phyloP scores from a whole-genome alignment of 2,888 invertebrate genomes.

The Zeuzera pyrina region DNA sequence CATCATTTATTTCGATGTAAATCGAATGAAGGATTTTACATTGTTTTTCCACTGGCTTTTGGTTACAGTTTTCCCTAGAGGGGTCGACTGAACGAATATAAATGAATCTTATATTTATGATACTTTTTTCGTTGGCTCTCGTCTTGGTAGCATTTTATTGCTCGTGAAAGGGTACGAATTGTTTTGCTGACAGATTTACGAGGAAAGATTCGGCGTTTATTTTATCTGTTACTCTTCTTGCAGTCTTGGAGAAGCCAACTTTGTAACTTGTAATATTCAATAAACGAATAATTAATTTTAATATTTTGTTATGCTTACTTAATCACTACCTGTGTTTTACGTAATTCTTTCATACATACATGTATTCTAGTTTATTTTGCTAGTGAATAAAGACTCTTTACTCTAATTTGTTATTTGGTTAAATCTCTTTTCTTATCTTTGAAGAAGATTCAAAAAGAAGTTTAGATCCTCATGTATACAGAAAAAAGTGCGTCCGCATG shows the following conservation, averaged over 20 bases:
- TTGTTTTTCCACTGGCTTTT: constrained; percentile 36
- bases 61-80: constrained; percentile 47
- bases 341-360: too few relatives aligned
- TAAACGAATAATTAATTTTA: too few relatives aligned
- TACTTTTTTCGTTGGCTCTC: constrained; percentile 63
- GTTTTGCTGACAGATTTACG: constrained; percentile 72
- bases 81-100: constrained; percentile 66
- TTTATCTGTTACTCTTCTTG: constrained; percentile 51
- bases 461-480: too few relatives aligned
- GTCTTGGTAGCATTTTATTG: constrained; percentile 68
- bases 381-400: too few relatives aligned
- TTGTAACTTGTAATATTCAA: too few relatives aligned
- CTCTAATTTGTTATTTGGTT: too few relatives aligned
- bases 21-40: constrained; percentile 17
- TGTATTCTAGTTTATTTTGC: too few relatives aligned
- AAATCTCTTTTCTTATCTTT: too few relatives aligned
- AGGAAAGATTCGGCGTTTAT: constrained; percentile 66
- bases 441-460: too few relatives aligned
- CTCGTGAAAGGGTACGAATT: constrained; percentile 72
- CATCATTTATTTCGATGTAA: constrained; percentile 8
- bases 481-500: too few relatives aligned
- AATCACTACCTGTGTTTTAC: too few relatives aligned
- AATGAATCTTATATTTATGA: constrained; percentile 73
- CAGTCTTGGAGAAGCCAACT: constrained; percentile 33
- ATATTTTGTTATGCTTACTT: too few relatives aligned